phyloP scores from a whole-genome alignment of 1,140 invertebrate species.

The Akabosia matsudoensis region DNA sequence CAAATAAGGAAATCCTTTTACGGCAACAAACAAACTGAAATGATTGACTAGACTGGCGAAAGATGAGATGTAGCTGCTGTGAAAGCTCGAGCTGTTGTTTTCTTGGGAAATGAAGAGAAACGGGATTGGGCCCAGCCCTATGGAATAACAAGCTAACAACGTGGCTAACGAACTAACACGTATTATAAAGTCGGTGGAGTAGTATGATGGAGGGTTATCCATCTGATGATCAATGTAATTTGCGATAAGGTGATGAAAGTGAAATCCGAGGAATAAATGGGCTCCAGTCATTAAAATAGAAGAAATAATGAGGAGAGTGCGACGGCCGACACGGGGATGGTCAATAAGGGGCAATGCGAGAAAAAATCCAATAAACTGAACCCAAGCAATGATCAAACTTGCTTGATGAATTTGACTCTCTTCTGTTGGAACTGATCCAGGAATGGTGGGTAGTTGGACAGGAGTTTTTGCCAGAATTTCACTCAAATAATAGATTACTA shows the following conservation, averaged over 20 bases:
- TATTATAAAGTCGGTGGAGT: background rate
- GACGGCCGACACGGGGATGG: conserved; percentile 61
- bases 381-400: conserved; percentile 67
- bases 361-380: conserved; percentile 66
- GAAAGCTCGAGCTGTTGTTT: background rate
- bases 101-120: conserved; percentile 16
- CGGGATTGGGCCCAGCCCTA: conserved; percentile 4
- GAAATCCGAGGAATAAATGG: conserved; percentile 55
- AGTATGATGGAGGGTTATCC: background rate
- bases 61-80: background rate
- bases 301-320: conserved; percentile 67
- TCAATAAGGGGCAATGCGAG: conserved; percentile 73
- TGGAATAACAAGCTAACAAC: conserved; percentile 1
- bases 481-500: conserved; percentile 66
- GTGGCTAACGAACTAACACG: background rate
- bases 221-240: background rate
- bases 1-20: background rate
- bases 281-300: conserved; percentile 62
- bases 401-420: background rate
- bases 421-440: background rate
- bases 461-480: conserved; percentile 48
- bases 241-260: conserved; percentile 43
- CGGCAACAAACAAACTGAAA: background rate
- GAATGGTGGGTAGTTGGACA: background rate
- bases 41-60: conserved; percentile 21